Conservation (phyloP, 2,113 vertebrate genomes). For the Platichthys flesus region DNA sequence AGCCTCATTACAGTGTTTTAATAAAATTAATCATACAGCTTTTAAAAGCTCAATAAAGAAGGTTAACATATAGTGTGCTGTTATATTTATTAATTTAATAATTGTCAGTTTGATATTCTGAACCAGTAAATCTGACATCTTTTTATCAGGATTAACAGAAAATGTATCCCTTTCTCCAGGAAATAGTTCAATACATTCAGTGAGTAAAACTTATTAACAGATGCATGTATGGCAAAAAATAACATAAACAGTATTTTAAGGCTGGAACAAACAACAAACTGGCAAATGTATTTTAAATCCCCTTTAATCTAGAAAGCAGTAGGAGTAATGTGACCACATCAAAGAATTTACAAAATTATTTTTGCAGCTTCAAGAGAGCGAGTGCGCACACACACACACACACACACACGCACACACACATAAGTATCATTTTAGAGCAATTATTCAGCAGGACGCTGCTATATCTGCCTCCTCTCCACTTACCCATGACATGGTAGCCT, state of each 20-base stretch:
- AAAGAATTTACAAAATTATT: background rate
- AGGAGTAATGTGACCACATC: background rate
- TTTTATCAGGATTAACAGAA: too few species aligned
- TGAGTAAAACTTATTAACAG: background rate
- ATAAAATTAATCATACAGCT: too few species aligned
- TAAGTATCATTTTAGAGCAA: background rate
- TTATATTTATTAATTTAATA: too few species aligned
- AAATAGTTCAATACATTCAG: background rate
- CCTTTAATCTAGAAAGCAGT: background rate
- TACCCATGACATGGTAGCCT: slow-evolving; percentile 25
- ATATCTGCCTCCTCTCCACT: slow-evolving; percentile 40
- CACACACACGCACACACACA: background rate
- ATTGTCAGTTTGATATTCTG: too few species aligned
- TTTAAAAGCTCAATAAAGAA: too few species aligned
- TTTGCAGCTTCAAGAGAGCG: background rate
- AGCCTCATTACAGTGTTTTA: too few species aligned
- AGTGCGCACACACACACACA: background rate
- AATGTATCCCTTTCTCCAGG: too few species aligned
- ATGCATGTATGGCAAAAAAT: background rate
- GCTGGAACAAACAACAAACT: background rate
- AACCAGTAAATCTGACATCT: too few species aligned
- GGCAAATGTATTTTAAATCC: background rate
- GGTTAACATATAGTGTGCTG: too few species aligned
- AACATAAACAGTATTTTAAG: background rate
- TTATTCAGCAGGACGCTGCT: slow-evolving; percentile 43